phyloP scores from a whole-genome alignment of 2,888 invertebrate genomes.

The Oasisia sp. region DNA sequence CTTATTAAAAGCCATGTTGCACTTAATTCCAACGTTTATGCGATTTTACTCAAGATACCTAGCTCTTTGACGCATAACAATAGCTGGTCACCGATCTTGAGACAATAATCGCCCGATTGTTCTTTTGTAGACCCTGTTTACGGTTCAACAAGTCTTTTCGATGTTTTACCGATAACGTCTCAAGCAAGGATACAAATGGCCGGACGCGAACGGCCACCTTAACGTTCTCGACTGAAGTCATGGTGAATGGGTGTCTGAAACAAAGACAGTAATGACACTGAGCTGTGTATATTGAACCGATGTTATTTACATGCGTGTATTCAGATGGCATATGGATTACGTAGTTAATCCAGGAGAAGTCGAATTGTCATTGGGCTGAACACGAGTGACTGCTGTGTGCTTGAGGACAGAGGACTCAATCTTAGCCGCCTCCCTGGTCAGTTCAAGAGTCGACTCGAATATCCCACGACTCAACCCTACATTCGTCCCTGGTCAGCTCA shows the following conservation, averaged over 20 bases:
- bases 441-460: not conserved
- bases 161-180: not conserved
- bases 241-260: not conserved
- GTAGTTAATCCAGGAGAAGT: not conserved
- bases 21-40: too few relatives aligned
- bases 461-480: not conserved
- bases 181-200: slow-evolving; percentile 68
- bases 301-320: not conserved
- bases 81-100: not conserved
- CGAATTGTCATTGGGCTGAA: not conserved
- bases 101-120: not conserved
- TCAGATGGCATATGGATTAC: not conserved
- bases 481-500: not conserved
- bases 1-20: too few relatives aligned
- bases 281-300: not conserved
- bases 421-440: not conserved
- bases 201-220: slow-evolving; percentile 71
- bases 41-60: too few relatives aligned
- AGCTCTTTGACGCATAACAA: not conserved
- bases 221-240: slow-evolving; percentile 64
- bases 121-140: not conserved
- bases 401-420: not conserved
- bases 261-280: not conserved
- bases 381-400: not conserved
- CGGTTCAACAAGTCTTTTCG: not conserved